phyloP scores from a whole-genome alignment of 2,113 vertebrate genomes.

The Brachypodius melanocephalos region DNA sequence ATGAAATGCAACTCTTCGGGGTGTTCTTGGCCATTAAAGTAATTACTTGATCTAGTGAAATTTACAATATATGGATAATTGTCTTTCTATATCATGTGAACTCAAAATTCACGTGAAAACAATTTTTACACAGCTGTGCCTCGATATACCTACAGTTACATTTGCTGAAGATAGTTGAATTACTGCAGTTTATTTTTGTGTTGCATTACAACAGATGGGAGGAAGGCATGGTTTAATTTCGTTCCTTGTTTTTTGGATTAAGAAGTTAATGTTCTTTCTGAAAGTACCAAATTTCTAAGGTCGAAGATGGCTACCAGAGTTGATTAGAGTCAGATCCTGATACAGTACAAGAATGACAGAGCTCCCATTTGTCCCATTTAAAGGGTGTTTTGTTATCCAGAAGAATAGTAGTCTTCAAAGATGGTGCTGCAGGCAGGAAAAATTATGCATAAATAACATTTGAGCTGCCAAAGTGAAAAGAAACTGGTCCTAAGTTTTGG shows the following conservation, averaged over 20 bases:
- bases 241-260: neutral
- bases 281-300: neutral
- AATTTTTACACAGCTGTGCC: neutral
- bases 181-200: neutral
- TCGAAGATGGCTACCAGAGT: neutral
- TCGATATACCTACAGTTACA: neutral
- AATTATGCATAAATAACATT: neutral
- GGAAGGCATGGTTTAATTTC: neutral
- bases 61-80: neutral
- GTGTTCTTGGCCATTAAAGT: neutral
- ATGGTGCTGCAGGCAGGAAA: neutral
- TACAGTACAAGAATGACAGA: neutral
- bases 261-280: neutral
- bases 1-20: neutral
- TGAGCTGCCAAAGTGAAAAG: neutral
- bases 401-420: neutral
- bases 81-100: neutral
- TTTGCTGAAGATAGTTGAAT: neutral
- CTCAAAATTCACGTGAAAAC: neutral
- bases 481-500: neutral
- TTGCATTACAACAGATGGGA: neutral
- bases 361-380: neutral
- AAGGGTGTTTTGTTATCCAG: neutral
- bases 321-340: neutral
- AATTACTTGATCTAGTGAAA: neutral